Evolutionary conservation across 2,888 invertebrate genomes (phyloP).

Genomic region (Proisotoma minuta): DNA sequence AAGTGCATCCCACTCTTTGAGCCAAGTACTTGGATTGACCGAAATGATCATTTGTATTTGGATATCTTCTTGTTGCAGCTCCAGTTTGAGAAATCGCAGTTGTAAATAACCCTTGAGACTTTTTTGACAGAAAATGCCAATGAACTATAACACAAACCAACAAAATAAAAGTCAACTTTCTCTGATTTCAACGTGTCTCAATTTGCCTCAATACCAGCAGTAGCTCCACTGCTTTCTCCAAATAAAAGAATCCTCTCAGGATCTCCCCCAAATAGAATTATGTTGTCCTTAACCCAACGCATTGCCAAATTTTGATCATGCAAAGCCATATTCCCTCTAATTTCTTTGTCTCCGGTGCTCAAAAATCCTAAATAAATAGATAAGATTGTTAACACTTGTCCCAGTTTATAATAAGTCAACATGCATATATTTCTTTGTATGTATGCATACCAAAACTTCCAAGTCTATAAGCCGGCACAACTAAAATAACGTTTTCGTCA

Average conservation of each 20-base stretch:
- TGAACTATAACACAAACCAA: background rate
- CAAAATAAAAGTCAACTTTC: too few species aligned
- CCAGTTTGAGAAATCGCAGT: conserved; percentile 22
- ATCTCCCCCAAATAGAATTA: conserved; percentile 16
- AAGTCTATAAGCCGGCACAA: conserved; percentile 18
- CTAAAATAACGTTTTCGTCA: conserved; percentile 19
- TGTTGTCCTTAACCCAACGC: conserved; percentile 18
- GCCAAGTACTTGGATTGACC: conserved; percentile 21
- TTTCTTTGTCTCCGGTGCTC: conserved; percentile 15
- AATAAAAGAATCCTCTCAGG: conserved; percentile 7
- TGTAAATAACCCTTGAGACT: conserved; percentile 11
- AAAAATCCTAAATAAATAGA: conserved; percentile 14
- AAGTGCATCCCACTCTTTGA: conserved; percentile 16
- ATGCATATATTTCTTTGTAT: too few species aligned
- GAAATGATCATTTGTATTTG: conserved; percentile 17
- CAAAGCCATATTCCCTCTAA: conserved; percentile 19
- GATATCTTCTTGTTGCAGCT: conserved; percentile 16
- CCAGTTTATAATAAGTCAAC: background rate
- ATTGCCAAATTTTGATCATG: conserved; percentile 16
- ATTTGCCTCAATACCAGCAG: too few species aligned
- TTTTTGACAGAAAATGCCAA: background rate
- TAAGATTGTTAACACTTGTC: background rate
- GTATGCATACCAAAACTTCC: conserved; percentile 16
- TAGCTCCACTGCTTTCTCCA: conserved; percentile 3
- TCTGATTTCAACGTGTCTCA: too few species aligned